Base-by-base conservation (phyloP, 2,797 vertebrate genomes). In the Poeciliopsis paucimaculata region DNA sequence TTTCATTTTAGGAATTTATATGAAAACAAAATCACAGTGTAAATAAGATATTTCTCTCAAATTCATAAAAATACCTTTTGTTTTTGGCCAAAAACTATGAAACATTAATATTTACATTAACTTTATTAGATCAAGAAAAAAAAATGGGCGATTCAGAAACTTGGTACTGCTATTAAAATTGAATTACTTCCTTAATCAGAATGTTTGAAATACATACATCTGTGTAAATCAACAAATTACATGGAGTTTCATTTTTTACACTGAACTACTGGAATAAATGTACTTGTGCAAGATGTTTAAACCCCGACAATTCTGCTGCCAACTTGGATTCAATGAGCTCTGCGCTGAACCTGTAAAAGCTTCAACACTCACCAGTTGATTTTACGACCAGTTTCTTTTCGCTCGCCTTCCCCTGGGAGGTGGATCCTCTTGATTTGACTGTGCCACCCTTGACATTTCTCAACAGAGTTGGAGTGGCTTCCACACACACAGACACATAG, bases 351-450 rank as follows among this genome's bases (percentile, higher is more conserved):
- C 47, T 47, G 46, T 47, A 2, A 47, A 18, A 0, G 18, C 20
- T 51, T 51, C 20, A 51, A 57, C 0, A 53, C 53, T 41, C 41
- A n/a, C 36, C 45, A 68, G 39, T 49, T 9, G 57, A 8, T 75
- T 47, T 79, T 5, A 28, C 8, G 18, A 0, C 0, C 11, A 90
- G 1, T 82, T 94, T 97, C 91, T 92, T 96, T 11, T 11, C 72
- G 1, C 20, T 82, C 80, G 90, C 97, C 88, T 92, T 88, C 66
- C 85, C 80, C 82, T 79, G 12, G 28, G 86, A 68, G 2, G 62
- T 51, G 8, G 85, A 23, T 0, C 68, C 66, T 91, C 91, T 96
- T 11, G 92, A 49, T 88, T 94, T 96, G 72, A 77, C 49, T 6
- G 78, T 49, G 78, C 62, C 45, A 60, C 68, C 77, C 72, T 90